Base-by-base conservation (phyloP, 2,888 invertebrate species). In the Leucophenga maculata region DNA sequence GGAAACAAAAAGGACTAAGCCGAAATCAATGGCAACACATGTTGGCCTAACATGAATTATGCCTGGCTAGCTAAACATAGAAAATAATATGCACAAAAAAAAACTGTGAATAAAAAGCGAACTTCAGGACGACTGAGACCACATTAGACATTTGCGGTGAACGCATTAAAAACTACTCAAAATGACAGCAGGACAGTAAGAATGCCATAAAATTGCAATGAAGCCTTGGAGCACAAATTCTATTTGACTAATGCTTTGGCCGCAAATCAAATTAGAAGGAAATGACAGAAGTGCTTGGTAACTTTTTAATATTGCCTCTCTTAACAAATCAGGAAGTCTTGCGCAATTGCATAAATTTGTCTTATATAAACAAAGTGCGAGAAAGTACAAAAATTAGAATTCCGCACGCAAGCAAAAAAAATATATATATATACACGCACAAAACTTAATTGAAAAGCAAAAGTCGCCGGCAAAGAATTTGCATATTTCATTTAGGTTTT, bases 381-480 rank as follows among this genome's bases (percentile, higher is more conserved):
- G 46, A 55, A 22, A 55, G 22, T 6, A 26, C 22, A 57, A 57
- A 57, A 26, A 64, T 64, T 64, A 64, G 48, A 64, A 64, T 64
- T 46, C 62, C 32, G 13, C 16, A 22, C 62, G 18, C 26, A 31
- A 55, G 55, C 22, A 26, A 26, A 26, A 55, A 55, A 26, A 4
- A 44, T 20, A 18, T 9, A 9, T 18, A 9, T 18, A 6, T 11
- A 62, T 20, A 44, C 20, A 26, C 26, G 26, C 26, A 62, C 55
- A 76, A 77, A 83, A 80, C 77, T 78, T 81, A 84, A 81, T 81
- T 84, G 81, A 84, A 81, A 81, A 84, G 46, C 83, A 81, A 84
- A 81, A 84, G 77, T 82, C 82, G 48, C n/a, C n/a, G 50, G 50
- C 50, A 71, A 78, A 76, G 76, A 82, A 82, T 81, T 81, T 84